These are phyloP conservation scores for Chrysolina oricalcia DNA, from an alignment of 2,888 invertebrate species.

Conservation along the genomic window DNA sequence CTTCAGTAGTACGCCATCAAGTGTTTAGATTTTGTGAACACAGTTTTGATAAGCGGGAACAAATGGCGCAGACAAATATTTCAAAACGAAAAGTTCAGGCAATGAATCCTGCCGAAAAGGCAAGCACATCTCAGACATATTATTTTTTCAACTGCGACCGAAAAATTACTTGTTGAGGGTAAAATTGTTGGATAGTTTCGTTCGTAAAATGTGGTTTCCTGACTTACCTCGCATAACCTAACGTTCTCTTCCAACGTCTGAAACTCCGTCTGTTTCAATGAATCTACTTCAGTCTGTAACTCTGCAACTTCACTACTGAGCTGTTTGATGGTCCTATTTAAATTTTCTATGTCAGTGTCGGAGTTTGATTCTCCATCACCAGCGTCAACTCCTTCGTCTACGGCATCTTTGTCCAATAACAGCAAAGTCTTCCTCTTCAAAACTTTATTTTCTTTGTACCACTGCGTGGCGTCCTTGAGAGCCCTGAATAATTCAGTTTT, in stretches of 20 bases:
- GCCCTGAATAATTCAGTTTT: conserved; percentile 72
- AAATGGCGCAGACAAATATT: too few species aligned
- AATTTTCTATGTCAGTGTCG: conserved; percentile 80
- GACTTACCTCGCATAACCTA: conserved; percentile 74
- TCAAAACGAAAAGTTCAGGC: too few species aligned
- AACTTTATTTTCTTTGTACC: conserved; percentile 85
- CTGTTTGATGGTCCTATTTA: conserved; percentile 79
- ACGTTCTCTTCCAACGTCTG: conserved; percentile 80
- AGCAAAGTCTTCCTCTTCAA: conserved; percentile 81
- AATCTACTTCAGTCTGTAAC: conserved; percentile 79
- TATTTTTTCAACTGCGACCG: too few species aligned
- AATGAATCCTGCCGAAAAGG: too few species aligned
- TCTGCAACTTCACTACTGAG: conserved; percentile 79
- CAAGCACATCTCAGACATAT: too few species aligned
- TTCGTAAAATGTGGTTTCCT: too few species aligned
- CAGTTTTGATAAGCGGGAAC: too few species aligned
- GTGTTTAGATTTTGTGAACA: too few species aligned
- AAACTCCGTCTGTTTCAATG: conserved; percentile 80
- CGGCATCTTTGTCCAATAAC: conserved; percentile 75
- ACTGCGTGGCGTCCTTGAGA: conserved; percentile 81
- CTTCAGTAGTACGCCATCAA: too few species aligned
- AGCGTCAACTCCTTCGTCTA: conserved; percentile 74
- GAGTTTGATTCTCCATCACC: conserved; percentile 73
- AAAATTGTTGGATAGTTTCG: too few species aligned
- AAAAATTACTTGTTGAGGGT: too few species aligned